Percentiles rank a stretch among this genome's conserved stretches.
These are phyloP conservation scores for Pangasianodon gigas DNA, from an alignment of 2,113 vertebrate genomes.

Conservation along the genomic window DNA sequence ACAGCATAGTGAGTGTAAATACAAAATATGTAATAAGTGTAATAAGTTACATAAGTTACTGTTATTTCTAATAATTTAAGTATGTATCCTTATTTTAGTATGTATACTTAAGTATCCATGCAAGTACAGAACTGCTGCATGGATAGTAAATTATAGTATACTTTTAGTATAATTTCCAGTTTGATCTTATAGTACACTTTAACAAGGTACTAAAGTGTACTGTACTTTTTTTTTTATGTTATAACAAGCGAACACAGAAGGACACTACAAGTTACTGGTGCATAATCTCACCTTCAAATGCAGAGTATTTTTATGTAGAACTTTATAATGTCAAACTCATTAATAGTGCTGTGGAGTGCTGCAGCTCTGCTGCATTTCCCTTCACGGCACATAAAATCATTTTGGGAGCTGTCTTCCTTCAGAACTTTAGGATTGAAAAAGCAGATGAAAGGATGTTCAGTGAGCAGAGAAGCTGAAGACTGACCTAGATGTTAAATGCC, in stretches of 20 bases:
- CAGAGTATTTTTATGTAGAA: neutral
- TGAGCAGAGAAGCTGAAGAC: neutral
- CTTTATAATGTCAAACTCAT: neutral
- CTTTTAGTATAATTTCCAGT: neutral
- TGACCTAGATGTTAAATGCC: constrained; percentile 47
- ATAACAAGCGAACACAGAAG: neutral
- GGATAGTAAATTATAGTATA: neutral
- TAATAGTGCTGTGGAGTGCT: neutral
- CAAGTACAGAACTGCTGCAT: neutral
- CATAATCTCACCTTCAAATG: neutral
- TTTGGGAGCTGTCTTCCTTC: constrained; percentile 32
- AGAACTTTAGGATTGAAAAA: constrained; percentile 30
- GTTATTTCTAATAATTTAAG: neutral
- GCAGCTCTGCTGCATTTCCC: constrained; percentile 28
- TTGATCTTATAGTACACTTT: neutral
- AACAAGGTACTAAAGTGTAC: neutral
- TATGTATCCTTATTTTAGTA: too few species aligned
- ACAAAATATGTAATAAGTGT: neutral
- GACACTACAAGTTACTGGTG: neutral
- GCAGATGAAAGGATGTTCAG: neutral
- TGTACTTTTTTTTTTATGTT: neutral
- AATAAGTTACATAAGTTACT: neutral
- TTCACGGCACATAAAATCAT: constrained; percentile 39
- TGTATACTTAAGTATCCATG: neutral
- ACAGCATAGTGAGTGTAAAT: neutral